A percentile compares a stretch with the other conserved stretches of the same genome.
Evolutionary conservation across 2,113 vertebrate species (phyloP).

Genomic region (Collichthys lucidus): DNA sequence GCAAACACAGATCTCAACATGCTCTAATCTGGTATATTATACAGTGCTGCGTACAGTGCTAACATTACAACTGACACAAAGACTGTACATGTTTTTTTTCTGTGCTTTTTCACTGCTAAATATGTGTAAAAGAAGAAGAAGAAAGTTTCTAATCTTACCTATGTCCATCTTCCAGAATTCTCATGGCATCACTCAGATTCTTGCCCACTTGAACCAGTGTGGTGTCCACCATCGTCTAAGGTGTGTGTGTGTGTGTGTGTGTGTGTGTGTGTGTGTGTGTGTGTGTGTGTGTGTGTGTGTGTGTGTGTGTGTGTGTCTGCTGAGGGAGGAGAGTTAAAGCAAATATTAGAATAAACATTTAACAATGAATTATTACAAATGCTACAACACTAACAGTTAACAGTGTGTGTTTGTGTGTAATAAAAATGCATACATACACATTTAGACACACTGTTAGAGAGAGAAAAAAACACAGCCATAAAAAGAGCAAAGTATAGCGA

Average conservation of each 20-base stretch:
- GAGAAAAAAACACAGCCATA: background rate
- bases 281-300: background rate
- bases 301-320: background rate
- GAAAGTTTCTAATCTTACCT: slow-evolving; percentile 77
- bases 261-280: too few relatives aligned
- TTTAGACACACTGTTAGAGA: background rate
- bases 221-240: slow-evolving; percentile 88
- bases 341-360: background rate
- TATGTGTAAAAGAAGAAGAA: background rate
- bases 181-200: slow-evolving; percentile 95
- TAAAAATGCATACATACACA: background rate
- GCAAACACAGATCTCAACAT: background rate
- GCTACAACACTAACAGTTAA: background rate
- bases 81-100: too few relatives aligned
- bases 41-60: background rate
- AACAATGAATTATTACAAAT: background rate
- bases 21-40: background rate
- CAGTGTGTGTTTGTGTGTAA: background rate
- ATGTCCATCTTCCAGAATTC: slow-evolving; percentile 90
- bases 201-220: slow-evolving; percentile 92
- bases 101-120: too few relatives aligned
- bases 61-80: background rate
- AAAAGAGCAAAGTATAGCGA: background rate
- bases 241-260: slow-evolving; percentile 20
- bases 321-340: background rate